phyloP scores from a whole-genome alignment of 1,140 invertebrate species.

The Scaptodrosophila lebanonensis region DNA sequence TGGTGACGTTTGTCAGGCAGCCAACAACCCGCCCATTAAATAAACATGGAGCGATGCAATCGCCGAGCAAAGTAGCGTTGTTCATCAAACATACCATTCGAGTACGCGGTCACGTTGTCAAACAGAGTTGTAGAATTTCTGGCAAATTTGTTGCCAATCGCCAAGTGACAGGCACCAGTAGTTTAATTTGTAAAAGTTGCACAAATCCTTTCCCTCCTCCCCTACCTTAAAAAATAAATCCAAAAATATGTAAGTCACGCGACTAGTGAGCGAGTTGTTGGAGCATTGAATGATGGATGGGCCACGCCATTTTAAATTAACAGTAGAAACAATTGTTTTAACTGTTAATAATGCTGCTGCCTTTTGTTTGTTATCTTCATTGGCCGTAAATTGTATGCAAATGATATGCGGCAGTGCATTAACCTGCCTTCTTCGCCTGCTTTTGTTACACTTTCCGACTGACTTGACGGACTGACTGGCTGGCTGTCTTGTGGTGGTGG shows the following conservation, averaged over 20 bases:
- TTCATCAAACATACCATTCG: slow-evolving; percentile 60
- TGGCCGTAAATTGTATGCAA: slow-evolving; percentile 57
- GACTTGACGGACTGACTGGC: too few relatives aligned
- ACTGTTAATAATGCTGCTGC: too few relatives aligned
- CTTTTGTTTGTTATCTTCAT: slow-evolving; percentile 18
- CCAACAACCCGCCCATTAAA: slow-evolving; percentile 45
- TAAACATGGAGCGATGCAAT: slow-evolving; percentile 30
- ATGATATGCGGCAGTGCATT: slow-evolving; percentile 34
- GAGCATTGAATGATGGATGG: too few relatives aligned
- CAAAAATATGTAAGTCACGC: too few relatives aligned
- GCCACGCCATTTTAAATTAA: too few relatives aligned
- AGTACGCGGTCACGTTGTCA: slow-evolving; percentile 19
- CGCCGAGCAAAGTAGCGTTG: slow-evolving; percentile 51
- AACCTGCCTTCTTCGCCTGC: slow-evolving; percentile 23
- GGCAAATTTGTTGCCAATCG: slow-evolving; percentile 16
- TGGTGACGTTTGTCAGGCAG: slow-evolving; percentile 30
- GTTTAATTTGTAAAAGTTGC: slow-evolving; percentile 19
- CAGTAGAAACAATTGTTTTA: too few relatives aligned
- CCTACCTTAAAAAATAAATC: too few relatives aligned
- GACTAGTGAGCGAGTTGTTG: too few relatives aligned
- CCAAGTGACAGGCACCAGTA: slow-evolving; percentile 12
- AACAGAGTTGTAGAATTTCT: slow-evolving; percentile 15
- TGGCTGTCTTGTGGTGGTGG: too few relatives aligned
- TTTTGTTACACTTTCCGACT: slow-evolving; percentile 64
- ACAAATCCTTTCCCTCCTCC: too few relatives aligned